Evolutionary conservation across 1,140 invertebrate species (phyloP).

Genomic region (silkworm (Bombyx mori)): DNA sequence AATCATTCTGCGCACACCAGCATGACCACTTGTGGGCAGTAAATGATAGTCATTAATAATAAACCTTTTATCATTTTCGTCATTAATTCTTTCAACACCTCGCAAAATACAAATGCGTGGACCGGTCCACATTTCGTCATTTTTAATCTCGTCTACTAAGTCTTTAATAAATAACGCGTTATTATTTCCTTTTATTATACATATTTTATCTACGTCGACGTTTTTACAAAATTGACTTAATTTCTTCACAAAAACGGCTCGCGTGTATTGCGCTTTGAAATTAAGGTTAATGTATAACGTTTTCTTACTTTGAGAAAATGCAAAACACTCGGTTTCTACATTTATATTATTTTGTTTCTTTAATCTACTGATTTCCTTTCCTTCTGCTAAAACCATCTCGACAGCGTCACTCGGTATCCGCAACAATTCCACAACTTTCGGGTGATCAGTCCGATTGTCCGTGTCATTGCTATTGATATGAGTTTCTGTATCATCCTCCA

Average conservation of each 20-base stretch:
- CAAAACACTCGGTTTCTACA: constrained; percentile 9
- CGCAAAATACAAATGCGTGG: constrained; percentile 11
- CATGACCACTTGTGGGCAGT: constrained; percentile 19
- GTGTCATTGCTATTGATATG: constrained; percentile 9
- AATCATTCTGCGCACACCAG: constrained; percentile 3
- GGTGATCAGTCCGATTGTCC: constrained; percentile 15
- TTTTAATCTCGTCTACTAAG: background rate
- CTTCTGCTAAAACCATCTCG: constrained; percentile 15
- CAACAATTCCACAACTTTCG: constrained; percentile 14
- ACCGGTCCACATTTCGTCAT: constrained; percentile 4
- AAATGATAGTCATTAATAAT: constrained; percentile 20
- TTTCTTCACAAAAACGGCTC: constrained; percentile 20
- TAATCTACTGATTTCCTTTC: constrained; percentile 8
- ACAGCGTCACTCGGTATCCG: constrained; percentile 16
- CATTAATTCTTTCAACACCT: constrained; percentile 1
- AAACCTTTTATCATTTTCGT: constrained; percentile 7
- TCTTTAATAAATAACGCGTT: constrained; percentile 3
- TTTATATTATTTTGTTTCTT: constrained; percentile 9
- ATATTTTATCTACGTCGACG: background rate
- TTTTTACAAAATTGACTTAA: constrained; percentile 12
- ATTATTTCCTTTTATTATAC: constrained; percentile 8
- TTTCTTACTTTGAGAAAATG: constrained; percentile 5
- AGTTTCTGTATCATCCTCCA: constrained; percentile 3
- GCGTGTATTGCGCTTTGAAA: constrained; percentile 18
- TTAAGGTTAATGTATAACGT: constrained; percentile 16